Conservation (phyloP, 2,113 vertebrate species). For the Bambusicola thoracicus region DNA sequence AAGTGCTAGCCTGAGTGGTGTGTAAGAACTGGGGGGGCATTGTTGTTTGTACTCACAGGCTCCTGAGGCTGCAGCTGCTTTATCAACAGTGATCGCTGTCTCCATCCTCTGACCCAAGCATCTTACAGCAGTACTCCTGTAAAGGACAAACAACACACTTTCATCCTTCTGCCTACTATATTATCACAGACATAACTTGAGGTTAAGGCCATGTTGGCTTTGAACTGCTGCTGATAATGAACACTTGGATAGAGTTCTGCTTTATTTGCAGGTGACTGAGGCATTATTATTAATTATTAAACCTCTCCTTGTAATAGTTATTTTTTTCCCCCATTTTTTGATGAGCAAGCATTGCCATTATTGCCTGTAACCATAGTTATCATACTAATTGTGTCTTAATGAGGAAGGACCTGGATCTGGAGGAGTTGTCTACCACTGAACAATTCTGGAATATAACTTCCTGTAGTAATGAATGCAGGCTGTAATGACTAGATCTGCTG, state of each 20-base stretch:
- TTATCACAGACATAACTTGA: constrained; percentile 29
- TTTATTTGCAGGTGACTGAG: constrained; percentile 27
- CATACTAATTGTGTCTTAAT: constrained; percentile 81
- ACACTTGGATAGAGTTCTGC: background rate
- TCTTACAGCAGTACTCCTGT: constrained; percentile 19
- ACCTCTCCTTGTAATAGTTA: constrained; percentile 55
- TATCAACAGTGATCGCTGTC: background rate
- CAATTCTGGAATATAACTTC: constrained; percentile 66
- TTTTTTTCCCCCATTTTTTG: constrained; percentile 60
- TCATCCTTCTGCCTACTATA: constrained; percentile 8
- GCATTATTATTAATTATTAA: constrained; percentile 47
- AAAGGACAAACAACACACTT: background rate
- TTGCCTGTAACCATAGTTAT: constrained; percentile 75
- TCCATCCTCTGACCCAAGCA: background rate
- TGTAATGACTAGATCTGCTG: constrained; percentile 71
- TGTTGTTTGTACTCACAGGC: background rate
- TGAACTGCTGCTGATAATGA: background rate
- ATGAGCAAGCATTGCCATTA: constrained; percentile 70
- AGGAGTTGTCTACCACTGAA: constrained; percentile 66
- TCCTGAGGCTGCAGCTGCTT: constrained; percentile 10
- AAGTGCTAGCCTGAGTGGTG: background rate
- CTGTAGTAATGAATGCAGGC: constrained; percentile 67
- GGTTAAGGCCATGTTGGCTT: constrained; percentile 13
- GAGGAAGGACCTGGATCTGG: constrained; percentile 71
- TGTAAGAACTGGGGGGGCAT: background rate